A percentile compares a stretch with the other conserved stretches of the same genome.
Evolutionary conservation across 2,888 invertebrate species (phyloP).

Genomic region (Apotomis turbidana): DNA sequence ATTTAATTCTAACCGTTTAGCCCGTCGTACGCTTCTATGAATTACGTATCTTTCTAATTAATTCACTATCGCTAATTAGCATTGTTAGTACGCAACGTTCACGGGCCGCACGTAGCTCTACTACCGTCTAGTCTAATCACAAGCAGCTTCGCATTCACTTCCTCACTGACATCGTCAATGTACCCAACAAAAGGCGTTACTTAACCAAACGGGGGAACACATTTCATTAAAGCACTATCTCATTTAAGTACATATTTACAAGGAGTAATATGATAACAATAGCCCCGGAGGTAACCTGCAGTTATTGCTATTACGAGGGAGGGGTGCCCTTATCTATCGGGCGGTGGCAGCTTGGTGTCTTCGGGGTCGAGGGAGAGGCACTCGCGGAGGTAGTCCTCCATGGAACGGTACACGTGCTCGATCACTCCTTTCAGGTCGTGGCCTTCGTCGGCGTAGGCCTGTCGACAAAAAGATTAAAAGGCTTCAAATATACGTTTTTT

Average conservation of each 20-base stretch:
- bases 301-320: slow-evolving; percentile 47
- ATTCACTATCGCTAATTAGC: slow-evolving; percentile 53
- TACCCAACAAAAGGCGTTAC: slow-evolving; percentile 53
- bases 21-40: slow-evolving; percentile 43
- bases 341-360: slow-evolving; percentile 86
- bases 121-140: slow-evolving; percentile 57
- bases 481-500: not conserved
- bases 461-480: slow-evolving; percentile 53
- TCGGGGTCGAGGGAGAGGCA: slow-evolving; percentile 94
- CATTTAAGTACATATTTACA: slow-evolving; percentile 79
- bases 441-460: slow-evolving; percentile 97
- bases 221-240: slow-evolving; percentile 79
- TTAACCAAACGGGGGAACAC: slow-evolving; percentile 73
- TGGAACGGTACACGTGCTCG: slow-evolving; percentile 95
- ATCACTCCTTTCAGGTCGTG: slow-evolving; percentile 93
- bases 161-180: slow-evolving; percentile 42
- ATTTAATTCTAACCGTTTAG: slow-evolving; percentile 46
- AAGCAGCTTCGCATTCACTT: slow-evolving; percentile 52
- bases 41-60: slow-evolving; percentile 45
- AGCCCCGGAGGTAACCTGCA: slow-evolving; percentile 48
- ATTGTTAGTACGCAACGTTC: slow-evolving; percentile 51
- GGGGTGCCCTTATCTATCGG: slow-evolving; percentile 75
- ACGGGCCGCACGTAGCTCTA: slow-evolving; percentile 56
- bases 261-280: slow-evolving; percentile 63
- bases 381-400: slow-evolving; percentile 96